Conservation (phyloP, 2,113 vertebrate genomes). For the chimpanzee (Pan troglodytes) region DNA sequence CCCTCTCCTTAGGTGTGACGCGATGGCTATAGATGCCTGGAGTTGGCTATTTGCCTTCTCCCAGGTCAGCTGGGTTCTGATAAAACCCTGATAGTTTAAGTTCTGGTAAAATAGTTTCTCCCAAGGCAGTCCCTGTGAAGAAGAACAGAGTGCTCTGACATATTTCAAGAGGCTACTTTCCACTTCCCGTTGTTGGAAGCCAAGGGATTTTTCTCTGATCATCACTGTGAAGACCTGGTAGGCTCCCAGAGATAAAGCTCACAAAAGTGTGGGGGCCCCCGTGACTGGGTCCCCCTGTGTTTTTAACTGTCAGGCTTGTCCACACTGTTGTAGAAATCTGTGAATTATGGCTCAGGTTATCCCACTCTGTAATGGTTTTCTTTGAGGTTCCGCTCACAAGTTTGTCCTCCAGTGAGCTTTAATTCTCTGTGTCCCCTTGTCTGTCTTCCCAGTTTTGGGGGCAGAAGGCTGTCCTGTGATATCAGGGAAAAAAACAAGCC, state of each 20-base stretch:
- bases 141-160: too few relatives aligned
- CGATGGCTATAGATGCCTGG: too few relatives aligned
- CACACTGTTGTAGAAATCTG: too few relatives aligned
- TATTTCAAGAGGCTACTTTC: too few relatives aligned
- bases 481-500: not conserved
- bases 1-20: not conserved
- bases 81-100: not conserved
- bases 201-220: accelerated
- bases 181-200: too few relatives aligned
- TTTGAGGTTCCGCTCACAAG: not conserved
- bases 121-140: not conserved
- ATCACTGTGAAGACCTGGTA: accelerated
- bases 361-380: not conserved
- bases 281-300: not conserved
- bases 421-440: not conserved
- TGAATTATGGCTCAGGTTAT: accelerated
- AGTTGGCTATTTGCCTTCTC: not conserved
- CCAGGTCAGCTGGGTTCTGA: not conserved
- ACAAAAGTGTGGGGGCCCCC: accelerated
- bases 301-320: too few relatives aligned
- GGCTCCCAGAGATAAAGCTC: not conserved
- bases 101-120: not conserved
- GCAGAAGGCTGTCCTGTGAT: not conserved
- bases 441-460: not conserved
- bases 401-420: not conserved